These are phyloP conservation scores for Cephonodes hylas DNA, from an alignment of 2,888 invertebrate genomes.

Conservation along the genomic window DNA sequence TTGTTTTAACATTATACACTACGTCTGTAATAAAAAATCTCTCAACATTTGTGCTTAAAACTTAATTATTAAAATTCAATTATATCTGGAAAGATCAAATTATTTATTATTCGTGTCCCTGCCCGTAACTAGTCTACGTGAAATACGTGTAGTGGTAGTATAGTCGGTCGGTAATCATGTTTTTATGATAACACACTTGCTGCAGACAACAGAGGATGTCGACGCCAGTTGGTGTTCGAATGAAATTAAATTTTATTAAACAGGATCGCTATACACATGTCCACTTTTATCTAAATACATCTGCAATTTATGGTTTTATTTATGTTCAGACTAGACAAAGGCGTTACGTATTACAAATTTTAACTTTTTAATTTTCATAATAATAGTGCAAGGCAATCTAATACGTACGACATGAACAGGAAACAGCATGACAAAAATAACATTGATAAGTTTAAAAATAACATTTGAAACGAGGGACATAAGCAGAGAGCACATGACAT, in stretches of 20 bases:
- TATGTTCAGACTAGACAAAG: background rate
- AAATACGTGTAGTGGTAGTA: background rate
- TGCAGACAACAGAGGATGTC: background rate
- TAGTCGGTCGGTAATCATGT: background rate
- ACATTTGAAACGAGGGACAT: background rate
- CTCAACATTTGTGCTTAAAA: no score
- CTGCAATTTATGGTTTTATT: background rate
- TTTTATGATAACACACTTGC: background rate
- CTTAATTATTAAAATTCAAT: no score
- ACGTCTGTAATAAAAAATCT: no score
- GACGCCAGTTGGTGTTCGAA: background rate
- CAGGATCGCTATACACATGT: background rate
- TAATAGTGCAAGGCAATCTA: background rate
- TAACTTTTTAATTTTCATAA: background rate
- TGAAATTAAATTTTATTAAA: background rate
- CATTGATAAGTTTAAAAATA: constrained; percentile 7
- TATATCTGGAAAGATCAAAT: no score
- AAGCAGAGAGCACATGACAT: background rate
- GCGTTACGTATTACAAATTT: background rate
- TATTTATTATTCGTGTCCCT: no score
- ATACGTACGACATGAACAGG: background rate
- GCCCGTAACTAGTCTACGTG: background rate
- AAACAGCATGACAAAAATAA: background rate
- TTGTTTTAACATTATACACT: no score
- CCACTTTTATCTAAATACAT: background rate